These are phyloP conservation scores for Platyscapa corneri DNA, from an alignment of 1,140 invertebrate species.

Conservation along the genomic window DNA sequence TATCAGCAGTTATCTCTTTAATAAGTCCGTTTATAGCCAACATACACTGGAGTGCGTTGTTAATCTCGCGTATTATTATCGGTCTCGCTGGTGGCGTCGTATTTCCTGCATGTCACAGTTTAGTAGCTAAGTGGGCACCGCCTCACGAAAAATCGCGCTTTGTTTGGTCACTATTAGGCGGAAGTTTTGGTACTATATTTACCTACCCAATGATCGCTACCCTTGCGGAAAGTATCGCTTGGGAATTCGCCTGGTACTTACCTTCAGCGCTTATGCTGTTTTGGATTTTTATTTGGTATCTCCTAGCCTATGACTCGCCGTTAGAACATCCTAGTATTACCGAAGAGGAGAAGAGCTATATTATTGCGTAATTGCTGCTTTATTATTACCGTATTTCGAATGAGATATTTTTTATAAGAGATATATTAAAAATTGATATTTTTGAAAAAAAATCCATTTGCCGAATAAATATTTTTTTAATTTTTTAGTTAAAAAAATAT, in stretches of 20 bases:
- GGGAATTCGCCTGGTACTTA: slow-evolving; percentile 83
- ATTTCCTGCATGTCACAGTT: slow-evolving; percentile 80
- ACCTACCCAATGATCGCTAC: slow-evolving; percentile 81
- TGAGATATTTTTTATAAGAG: too few species aligned
- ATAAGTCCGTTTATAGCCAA: slow-evolving; percentile 77
- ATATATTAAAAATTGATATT: too few species aligned
- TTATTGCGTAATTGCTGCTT: slow-evolving; percentile 73
- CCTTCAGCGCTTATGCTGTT: slow-evolving; percentile 77
- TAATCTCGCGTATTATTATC: slow-evolving; percentile 58
- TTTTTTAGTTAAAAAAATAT: too few species aligned
- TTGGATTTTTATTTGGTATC: slow-evolving; percentile 78
- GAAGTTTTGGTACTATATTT: slow-evolving; percentile 84
- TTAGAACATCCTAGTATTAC: slow-evolving; percentile 82
- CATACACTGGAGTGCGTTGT: slow-evolving; percentile 56
- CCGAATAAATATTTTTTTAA: too few species aligned
- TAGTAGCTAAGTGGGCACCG: slow-evolving; percentile 82
- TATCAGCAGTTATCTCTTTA: slow-evolving; percentile 79
- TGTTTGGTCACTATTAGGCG: slow-evolving; percentile 81
- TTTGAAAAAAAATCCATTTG: too few species aligned
- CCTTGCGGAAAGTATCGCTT: slow-evolving; percentile 79
- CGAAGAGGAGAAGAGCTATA: slow-evolving; percentile 83
- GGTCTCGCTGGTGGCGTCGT: slow-evolving; percentile 76
- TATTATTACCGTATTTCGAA: too few species aligned
- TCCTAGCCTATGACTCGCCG: slow-evolving; percentile 81
- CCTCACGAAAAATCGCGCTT: slow-evolving; percentile 83